Conservation (phyloP, 2,888 invertebrate species). For the Epistrophella euchroma region DNA sequence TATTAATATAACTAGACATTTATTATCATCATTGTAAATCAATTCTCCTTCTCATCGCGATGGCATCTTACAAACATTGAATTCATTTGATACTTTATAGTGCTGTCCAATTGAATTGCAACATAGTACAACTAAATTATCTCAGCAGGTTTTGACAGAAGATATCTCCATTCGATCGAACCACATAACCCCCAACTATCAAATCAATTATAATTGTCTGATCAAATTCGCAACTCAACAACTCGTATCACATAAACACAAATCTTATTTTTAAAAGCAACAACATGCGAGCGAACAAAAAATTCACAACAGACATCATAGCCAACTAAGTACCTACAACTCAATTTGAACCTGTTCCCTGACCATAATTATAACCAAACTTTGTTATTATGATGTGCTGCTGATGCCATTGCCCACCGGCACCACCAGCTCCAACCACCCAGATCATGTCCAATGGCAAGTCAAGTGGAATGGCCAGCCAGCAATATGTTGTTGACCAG, state of each 20-base stretch:
- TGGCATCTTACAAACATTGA: neutral
- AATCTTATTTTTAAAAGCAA: neutral
- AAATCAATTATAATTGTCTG: constrained; percentile 43
- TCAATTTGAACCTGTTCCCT: constrained; percentile 48
- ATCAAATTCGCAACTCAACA: constrained; percentile 34
- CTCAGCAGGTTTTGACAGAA: constrained; percentile 56
- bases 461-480: constrained; percentile 63
- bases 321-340: constrained; percentile 5
- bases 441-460: constrained; percentile 50
- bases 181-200: constrained; percentile 53
- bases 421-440: constrained; percentile 33
- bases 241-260: constrained; percentile 22
- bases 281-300: neutral
- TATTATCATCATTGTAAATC: neutral
- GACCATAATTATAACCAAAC: neutral
- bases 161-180: constrained; percentile 61
- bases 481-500: constrained; percentile 47
- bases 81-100: constrained; percentile 30
- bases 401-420: neutral
- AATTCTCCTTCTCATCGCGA: neutral
- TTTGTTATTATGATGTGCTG: neutral
- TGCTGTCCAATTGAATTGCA: constrained; percentile 41
- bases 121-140: constrained; percentile 8
- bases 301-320: constrained; percentile 25
- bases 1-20: neutral